Conservation (phyloP, 2,113 vertebrate genomes). For the Thinocorus orbignyianus region DNA sequence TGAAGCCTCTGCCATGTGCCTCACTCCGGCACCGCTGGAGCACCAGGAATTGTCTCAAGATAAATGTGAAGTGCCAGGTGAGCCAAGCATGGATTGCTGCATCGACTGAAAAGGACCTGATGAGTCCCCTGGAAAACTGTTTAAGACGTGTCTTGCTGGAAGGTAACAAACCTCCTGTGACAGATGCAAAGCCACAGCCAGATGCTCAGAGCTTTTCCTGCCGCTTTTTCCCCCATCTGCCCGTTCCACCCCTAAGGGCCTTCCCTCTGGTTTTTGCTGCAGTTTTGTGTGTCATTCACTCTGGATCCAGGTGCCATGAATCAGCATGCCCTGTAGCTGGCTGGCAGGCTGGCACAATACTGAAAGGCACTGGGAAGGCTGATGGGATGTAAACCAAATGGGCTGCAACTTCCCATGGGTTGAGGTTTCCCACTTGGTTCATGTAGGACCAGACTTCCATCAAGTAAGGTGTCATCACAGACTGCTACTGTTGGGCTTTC, state of each 20-base stretch:
- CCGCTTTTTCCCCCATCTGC: not conserved
- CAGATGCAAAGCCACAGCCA: not conserved
- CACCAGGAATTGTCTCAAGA: not conserved
- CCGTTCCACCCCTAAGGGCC: not conserved
- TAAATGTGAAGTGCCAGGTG: not conserved
- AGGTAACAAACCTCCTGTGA: not conserved
- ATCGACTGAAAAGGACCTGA: not conserved
- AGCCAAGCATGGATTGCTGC: not conserved
- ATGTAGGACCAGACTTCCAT: not conserved
- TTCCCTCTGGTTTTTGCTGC: not conserved
- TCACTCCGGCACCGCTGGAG: rapidly evolving
- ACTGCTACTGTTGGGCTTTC: not conserved
- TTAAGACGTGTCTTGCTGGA: not conserved
- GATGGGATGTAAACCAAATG: not conserved
- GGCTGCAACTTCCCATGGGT: not conserved
- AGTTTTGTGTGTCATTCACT: not conserved
- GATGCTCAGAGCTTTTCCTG: not conserved
- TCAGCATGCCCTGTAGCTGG: not conserved
- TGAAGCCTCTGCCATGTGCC: rapidly evolving
- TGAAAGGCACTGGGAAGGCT: rapidly evolving
- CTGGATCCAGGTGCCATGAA: not conserved
- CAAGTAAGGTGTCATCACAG: no score
- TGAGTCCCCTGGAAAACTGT: not conserved
- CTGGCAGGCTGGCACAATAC: not conserved
- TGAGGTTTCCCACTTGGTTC: rapidly evolving